Conservation (phyloP, 2,888 invertebrate species). For the Troides aeacus region DNA sequence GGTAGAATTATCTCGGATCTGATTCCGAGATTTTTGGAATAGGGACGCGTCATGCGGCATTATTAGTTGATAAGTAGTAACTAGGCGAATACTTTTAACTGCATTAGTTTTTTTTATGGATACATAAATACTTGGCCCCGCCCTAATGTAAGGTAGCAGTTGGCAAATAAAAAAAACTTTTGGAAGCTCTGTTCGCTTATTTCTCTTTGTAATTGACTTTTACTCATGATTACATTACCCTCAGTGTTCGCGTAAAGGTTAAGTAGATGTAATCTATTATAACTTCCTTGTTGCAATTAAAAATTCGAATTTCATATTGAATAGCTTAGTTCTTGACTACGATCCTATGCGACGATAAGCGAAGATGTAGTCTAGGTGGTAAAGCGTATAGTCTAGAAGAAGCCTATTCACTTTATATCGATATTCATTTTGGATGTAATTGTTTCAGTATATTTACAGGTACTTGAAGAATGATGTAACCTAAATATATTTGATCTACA, state of each 20-base stretch:
- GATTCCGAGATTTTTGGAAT: slow-evolving; percentile 42
- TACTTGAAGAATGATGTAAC: too few species aligned
- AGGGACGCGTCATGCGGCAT: slow-evolving; percentile 38
- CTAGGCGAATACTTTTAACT: slow-evolving; percentile 23
- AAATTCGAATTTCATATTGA: too few species aligned
- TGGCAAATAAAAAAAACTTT: neutral
- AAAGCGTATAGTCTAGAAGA: too few species aligned
- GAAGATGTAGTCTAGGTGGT: too few species aligned
- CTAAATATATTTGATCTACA: too few species aligned
- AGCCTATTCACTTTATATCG: too few species aligned
- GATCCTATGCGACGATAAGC: too few species aligned
- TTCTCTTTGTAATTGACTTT: neutral
- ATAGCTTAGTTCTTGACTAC: too few species aligned
- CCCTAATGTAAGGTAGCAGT: slow-evolving; percentile 21
- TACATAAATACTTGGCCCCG: slow-evolving; percentile 31
- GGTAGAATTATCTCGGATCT: slow-evolving; percentile 37
- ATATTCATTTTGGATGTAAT: too few species aligned
- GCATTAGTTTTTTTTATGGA: slow-evolving; percentile 8
- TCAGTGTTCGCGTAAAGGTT: neutral
- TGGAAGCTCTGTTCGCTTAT: neutral
- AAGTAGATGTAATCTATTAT: slow-evolving; percentile 3
- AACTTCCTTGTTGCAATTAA: neutral
- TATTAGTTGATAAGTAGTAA: slow-evolving; percentile 34
- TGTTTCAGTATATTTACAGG: too few species aligned
- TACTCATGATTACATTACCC: neutral